Base-by-base conservation (phyloP, 2,888 invertebrate genomes). In the Bimastos eiseni region DNA sequence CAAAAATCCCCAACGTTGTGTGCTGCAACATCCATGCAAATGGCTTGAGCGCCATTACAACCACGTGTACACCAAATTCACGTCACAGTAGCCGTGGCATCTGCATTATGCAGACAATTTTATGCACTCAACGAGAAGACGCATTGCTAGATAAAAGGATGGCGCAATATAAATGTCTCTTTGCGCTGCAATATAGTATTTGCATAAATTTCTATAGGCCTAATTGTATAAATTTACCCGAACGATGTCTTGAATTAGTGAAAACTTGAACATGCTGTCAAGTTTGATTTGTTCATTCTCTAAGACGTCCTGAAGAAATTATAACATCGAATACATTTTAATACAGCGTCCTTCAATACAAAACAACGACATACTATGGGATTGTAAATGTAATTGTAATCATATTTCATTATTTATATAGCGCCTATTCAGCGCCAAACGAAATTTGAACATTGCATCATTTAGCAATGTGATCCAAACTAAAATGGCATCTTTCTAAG, bases 201-300 rank as follows among this genome's bases (percentile, higher is more conserved):
- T n/a, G 13, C 30, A 70, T 1, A 4, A 8, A 17, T 44, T 44
- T 44, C 44, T 6, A 19, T 44, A 13, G 13, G 5, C 13, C 30
- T 89, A 90, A n/a, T n/a, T n/a, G n/a, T n/a, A n/a, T n/a, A n/a
- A n/a, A n/a, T 96, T 95, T 94, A 97, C 97, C 95, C 97, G 96
- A 2, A 98, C 97, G 92, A 99, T 97, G 94, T 99, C 99, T 94
- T 98, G 98, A 96, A 98, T 98, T 91, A 99, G 96, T 89, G 98
- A 98, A 95, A 98, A 97, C 95, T 97, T 97, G 94, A 99, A 98
- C 96, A 98, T 97, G 96, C 97, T 97, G 95, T 98, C 98, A 92
- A 98, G 95, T 93, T 97, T 97, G 91, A 98, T 97, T 92, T 97
- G 97, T 91, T 98, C 98, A 94, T 98, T 98, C 95, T 98, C 98